These are phyloP conservation scores for Trachythela sp. DNA, from an alignment of 64 coral and sea anemone species.

Conservation along the genomic window DNA sequence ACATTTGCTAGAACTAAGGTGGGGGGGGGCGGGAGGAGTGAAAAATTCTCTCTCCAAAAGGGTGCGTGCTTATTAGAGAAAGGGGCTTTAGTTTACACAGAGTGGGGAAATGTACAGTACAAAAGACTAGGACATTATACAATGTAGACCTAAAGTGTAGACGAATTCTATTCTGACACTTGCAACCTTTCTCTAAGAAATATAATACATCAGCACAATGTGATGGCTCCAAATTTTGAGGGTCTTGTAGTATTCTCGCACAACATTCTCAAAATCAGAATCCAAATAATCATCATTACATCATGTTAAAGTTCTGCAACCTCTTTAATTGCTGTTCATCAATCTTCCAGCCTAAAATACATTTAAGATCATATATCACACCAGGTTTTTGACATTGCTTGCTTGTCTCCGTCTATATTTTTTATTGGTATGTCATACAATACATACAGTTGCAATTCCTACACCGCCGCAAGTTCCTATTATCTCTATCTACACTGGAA, in stretches of 20 bases:
- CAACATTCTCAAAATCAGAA: not conserved
- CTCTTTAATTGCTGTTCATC: not conserved
- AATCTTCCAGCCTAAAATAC: not conserved
- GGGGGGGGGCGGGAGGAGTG: too few species aligned
- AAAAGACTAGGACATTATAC: not conserved
- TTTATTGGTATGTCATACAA: not conserved
- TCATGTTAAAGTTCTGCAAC: not conserved
- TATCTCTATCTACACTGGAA: not conserved
- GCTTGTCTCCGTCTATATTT: not conserved
- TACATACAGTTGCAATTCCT: not conserved
- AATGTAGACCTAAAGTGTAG: not conserved
- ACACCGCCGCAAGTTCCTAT: not conserved
- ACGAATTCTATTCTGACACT: not conserved
- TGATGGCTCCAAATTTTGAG: not conserved
- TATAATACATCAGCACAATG: not conserved
- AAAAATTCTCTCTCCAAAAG: too few species aligned
- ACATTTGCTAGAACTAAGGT: too few species aligned
- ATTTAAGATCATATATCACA: too few species aligned
- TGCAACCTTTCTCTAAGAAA: not conserved
- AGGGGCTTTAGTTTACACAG: too few species aligned
- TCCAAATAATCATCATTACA: not conserved
- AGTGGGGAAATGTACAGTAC: too few species aligned
- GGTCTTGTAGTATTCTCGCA: not conserved
- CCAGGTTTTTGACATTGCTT: too few species aligned
- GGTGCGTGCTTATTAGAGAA: too few species aligned